A percentile compares a stretch with the other conserved stretches of the same genome.
These are phyloP conservation scores for Dorcus parallelipipedus DNA, from an alignment of 2,888 invertebrate species.

Conservation along the genomic window DNA sequence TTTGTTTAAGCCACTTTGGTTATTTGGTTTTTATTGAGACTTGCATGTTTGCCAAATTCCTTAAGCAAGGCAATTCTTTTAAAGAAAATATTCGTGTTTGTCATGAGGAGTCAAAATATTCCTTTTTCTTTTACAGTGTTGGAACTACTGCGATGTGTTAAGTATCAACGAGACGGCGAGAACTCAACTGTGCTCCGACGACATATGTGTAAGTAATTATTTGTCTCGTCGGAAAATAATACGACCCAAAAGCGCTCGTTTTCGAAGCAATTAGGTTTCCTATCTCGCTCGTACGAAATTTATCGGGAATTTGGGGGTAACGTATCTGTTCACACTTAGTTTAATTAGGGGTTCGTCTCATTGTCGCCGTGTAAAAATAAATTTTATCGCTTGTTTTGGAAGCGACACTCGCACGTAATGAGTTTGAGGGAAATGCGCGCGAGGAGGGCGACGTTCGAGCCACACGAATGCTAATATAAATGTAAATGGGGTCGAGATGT, in stretches of 20 bases:
- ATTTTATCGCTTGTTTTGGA: constrained; percentile 8
- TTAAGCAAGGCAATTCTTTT: too few species aligned
- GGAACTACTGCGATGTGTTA: too few species aligned
- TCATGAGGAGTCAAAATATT: too few species aligned
- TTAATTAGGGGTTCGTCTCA: constrained; percentile 7
- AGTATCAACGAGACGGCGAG: constrained; percentile 7
- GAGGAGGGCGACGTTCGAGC: background rate
- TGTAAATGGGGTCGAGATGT: constrained; percentile 10
- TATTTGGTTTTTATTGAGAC: too few species aligned
- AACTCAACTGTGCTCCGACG: constrained; percentile 24
- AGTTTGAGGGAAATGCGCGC: background rate
- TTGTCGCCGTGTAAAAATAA: constrained; percentile 9
- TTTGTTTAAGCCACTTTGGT: too few species aligned
- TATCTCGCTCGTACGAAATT: background rate
- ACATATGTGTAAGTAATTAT: constrained; percentile 27
- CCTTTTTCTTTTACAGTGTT: too few species aligned
- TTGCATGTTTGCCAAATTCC: too few species aligned
- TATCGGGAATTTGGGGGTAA: constrained; percentile 1
- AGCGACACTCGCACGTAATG: too few species aligned
- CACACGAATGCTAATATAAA: constrained; percentile 12
- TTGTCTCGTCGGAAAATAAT: background rate
- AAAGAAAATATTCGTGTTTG: too few species aligned
- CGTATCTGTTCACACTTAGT: constrained; percentile 6
- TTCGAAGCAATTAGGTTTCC: background rate
- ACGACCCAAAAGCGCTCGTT: too few species aligned